These are phyloP conservation scores for Notodonta dromedarius DNA, from an alignment of 2,888 invertebrate genomes.

Conservation along the genomic window DNA sequence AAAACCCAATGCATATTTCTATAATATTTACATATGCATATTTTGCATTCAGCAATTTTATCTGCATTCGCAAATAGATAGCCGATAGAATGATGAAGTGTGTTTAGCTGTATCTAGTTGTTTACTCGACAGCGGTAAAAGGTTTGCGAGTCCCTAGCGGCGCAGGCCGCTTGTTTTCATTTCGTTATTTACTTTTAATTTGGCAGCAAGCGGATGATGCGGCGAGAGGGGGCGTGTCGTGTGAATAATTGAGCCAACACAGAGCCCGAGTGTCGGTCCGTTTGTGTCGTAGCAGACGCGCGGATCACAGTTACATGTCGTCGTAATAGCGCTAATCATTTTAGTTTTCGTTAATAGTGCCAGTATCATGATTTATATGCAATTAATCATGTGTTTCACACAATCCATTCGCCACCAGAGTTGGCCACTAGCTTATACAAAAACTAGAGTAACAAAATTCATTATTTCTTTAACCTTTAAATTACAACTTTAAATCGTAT, in stretches of 20 bases:
- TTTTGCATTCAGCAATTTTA: slow-evolving; percentile 65
- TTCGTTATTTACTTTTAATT: slow-evolving; percentile 85
- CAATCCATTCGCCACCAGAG: too few relatives aligned
- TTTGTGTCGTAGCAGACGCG: slow-evolving; percentile 24
- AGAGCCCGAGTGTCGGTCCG: slow-evolving; percentile 53
- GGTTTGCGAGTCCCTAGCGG: slow-evolving; percentile 82
- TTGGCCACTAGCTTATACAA: too few relatives aligned
- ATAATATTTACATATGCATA: slow-evolving; percentile 37
- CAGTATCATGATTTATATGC: not conserved
- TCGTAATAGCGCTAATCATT: not conserved
- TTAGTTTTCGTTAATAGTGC: not conserved
- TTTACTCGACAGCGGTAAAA: slow-evolving; percentile 81
- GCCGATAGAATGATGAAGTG: slow-evolving; percentile 79
- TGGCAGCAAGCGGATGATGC: slow-evolving; percentile 83
- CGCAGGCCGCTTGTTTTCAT: slow-evolving; percentile 79
- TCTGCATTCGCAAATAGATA: slow-evolving; percentile 74
- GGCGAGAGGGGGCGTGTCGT: slow-evolving; percentile 69
- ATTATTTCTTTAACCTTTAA: too few relatives aligned
- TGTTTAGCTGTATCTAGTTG: slow-evolving; percentile 76
- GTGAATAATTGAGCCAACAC: slow-evolving; percentile 79
- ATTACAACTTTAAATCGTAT: too few relatives aligned
- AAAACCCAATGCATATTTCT: slow-evolving; percentile 1
- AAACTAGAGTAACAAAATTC: too few relatives aligned
- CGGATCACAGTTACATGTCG: not conserved
- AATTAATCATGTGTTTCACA: too few relatives aligned